Base-by-base conservation (phyloP, 2,113 vertebrate genomes). In the Calcarius ornatus region DNA sequence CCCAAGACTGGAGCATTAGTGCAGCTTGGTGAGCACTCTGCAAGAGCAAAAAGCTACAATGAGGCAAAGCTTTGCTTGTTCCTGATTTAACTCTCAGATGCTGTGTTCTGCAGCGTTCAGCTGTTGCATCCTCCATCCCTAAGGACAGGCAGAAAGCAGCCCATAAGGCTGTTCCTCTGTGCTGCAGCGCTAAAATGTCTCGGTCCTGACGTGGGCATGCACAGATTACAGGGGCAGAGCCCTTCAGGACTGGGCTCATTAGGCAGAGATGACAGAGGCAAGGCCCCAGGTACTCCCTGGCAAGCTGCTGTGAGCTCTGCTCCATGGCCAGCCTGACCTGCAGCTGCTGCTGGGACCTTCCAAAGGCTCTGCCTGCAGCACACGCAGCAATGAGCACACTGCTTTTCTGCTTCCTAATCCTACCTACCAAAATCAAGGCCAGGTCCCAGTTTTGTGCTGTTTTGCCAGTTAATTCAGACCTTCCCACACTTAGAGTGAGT, bases 281-380 rank as follows among this genome's bases (percentile, higher is more conserved):
- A 38, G 47, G 81, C 37, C 81, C 35, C 59, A 65, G 72, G 40
- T 86, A 38, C 24, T n/a, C 40, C 45, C 48, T 11, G 10, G 68
- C 81, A 69, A 72, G 68, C 76, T 88, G 90, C 84, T 65, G 21
- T 43, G 33, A 65, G 71, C 76, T 91, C 71, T 43, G 77, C 50
- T 70, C 42, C 25, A 6, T 3, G 47, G 73, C 51, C 56, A 87
- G 88, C 18, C 85, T 63, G 47, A 59, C 51, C 73, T 54, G 64
- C 90, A 91, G 90, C 78, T 93, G 88, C 88, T 94, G 56, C 92
- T 81, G 90, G 73, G 88, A 87, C 85, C 70, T 90, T 71, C 88
- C 73, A 28, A 10, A 35, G 63, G 72, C 54, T 89, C 84, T 73
- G 22, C 15, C 35, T 51, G 83, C 85, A 54, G 65, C 5, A 18